Evolutionary conservation across 2,797 vertebrate species (phyloP).

Genomic region (Tangara arthus): DNA sequence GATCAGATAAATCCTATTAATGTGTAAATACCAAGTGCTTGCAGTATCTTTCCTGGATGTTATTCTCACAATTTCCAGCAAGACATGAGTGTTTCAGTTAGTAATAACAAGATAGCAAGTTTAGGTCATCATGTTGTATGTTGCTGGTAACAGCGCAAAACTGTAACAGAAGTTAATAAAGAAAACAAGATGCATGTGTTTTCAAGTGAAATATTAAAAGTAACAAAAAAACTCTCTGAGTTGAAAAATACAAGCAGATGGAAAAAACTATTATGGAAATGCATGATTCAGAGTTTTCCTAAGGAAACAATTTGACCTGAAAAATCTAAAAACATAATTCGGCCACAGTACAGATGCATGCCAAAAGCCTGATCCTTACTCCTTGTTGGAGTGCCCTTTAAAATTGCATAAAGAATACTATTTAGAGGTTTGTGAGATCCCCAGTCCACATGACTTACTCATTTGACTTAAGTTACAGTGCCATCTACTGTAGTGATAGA

Average conservation of each 20-base stretch:
- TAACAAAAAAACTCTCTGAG: background rate
- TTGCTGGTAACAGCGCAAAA: background rate
- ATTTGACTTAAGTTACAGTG: constrained; percentile 36
- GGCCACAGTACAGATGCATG: background rate
- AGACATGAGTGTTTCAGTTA: background rate
- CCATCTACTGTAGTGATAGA: constrained; percentile 38
- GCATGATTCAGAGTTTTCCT: constrained; percentile 17
- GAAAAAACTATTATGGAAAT: constrained; percentile 21
- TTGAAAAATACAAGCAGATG: background rate
- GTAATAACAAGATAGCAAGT: background rate
- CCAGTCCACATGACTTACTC: background rate
- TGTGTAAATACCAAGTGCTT: background rate
- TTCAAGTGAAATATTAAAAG: background rate
- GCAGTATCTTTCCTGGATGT: background rate
- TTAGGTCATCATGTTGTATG: background rate
- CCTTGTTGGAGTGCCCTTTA: background rate
- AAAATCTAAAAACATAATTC: background rate
- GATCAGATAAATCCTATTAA: background rate
- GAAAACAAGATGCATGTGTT: background rate
- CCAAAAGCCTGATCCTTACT: constrained; percentile 1
- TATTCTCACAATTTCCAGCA: background rate
- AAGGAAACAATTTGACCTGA: constrained; percentile 25
- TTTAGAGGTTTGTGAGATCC: background rate
- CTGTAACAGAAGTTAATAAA: background rate
- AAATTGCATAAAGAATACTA: background rate